Evolutionary conservation across 2,797 vertebrate species (phyloP), one percentile per base, ranked within the genome.

Genomic region (Zalophus californianus): DNA sequence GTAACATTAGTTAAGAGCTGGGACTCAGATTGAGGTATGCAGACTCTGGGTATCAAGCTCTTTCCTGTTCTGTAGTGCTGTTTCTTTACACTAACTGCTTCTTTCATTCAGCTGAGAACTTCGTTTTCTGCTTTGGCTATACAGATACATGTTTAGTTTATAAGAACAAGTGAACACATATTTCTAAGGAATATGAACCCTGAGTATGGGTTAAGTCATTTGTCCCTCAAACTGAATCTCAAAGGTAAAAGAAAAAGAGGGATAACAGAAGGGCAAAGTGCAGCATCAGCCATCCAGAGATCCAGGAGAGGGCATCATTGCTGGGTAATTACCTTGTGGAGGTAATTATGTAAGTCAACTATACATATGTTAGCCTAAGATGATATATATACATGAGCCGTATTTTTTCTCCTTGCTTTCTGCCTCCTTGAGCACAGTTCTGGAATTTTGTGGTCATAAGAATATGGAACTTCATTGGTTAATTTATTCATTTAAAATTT

Each of bases 171-270:
- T 66, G 75, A 56, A 78, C 16, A 82, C 23, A n/a, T 21, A 62
- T 5, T 86, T 95, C n/a, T 79, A 88, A 97, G 54, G 72, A 90
- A 58, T 66, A 60, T 73, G 32, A 73, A 66, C 48, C 56, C 4
- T 90, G 35, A 82, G 35, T 60, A 64, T 52, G 83, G 85, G 54
- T 27, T 58, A 95, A 87, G 38, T 70, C 16, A 75, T 4, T 66
- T 72, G 35, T 86, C 25, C 18, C 29, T 94, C 60, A 94, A 41
- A 70, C 48, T 78, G 32, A 70, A 79, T 93, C 27, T 86, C 50
- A 90, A 96, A 94, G 38, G 12, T 90, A 66, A 68, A 86, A 87
- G 32, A 68, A 77, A 62, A 21, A 27, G 35, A 75, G 12, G n/a
- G 77, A 41, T 82, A 13, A 80, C 3, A 86, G 29, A 66, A 84